Evolutionary conservation across 2,888 invertebrate genomes (phyloP), one percentile per base, ranked within the genome.

Genomic region (Chironomus riparius): DNA sequence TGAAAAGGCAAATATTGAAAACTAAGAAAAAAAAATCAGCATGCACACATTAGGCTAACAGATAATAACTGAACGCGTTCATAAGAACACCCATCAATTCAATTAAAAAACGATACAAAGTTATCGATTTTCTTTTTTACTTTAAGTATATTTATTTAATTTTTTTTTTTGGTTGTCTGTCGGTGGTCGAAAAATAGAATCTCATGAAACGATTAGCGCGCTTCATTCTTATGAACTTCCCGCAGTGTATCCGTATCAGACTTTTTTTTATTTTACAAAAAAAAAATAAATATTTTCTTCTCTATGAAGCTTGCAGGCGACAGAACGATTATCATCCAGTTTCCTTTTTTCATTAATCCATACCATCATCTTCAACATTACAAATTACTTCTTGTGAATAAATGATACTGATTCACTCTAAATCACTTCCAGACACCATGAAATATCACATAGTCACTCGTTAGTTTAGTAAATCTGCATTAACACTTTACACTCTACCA

Each of bases 51-150:
- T 70, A 70, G 70, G 47, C 70, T 6, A 47, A 7, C 38, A 38
- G 38, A 38, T 38, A 38, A 38, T 38, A 38, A 38, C 38, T 38
- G 38, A 47, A 71, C 22, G 22, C 47, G 50, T 12, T 12, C 4
- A 24, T 38, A 50, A 72, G 72, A 72, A 72, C 72, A 72, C 72
- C 72, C 72, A 72, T 72, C 72, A 72, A 72, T 62, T 72, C 38
- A 38, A 38, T 38, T 38, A 38, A 38, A 7, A 38, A 38, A 38
- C 38, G 38, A 38, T 38, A 38, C 38, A 38, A 38, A 38, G 10
- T 38, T 38, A 38, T 38, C 38, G 38, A 38, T 38, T 38, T 38
- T 38, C 7, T 38, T 7, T 38, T 10, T 38, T 38, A 28, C 28
- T 28, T 5, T 4, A 28, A 28, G 28, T 28, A 4, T 28, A 28